A percentile compares a stretch with the other conserved stretches of the same genome.
phyloP scores from a whole-genome alignment of 2,888 invertebrate genomes.

The Parascotia fuliginaria region DNA sequence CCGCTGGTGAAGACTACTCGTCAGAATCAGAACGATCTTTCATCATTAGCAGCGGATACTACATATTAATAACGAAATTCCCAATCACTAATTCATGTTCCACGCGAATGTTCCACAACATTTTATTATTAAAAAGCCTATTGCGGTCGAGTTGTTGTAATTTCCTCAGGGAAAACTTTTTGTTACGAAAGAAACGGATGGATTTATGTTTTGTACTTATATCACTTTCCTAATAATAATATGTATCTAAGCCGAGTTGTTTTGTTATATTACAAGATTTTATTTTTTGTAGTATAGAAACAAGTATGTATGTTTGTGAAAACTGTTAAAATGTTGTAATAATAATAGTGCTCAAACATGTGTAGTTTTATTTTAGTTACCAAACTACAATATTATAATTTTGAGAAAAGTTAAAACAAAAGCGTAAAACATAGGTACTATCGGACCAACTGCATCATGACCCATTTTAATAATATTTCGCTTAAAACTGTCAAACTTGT shows the following conservation, averaged over 20 bases:
- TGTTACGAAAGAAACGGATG: conserved; percentile 14
- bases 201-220: conserved; percentile 13
- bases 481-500: no score
- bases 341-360: not conserved
- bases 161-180: conserved; percentile 35
- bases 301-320: not conserved
- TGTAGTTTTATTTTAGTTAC: no score
- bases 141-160: conserved; percentile 30
- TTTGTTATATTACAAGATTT: not conserved
- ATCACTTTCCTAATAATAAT: not conserved
- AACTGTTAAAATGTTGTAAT: not conserved
- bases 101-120: not conserved
- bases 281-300: no score
- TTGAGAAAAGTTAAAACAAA: no score
- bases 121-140: conserved; percentile 26
- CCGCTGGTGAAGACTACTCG: not conserved
- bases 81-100: conserved; percentile 6
- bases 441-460: no score
- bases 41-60: not conserved
- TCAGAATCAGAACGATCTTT: not conserved
- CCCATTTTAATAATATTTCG: no score
- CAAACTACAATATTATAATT: no score
- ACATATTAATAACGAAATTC: conserved; percentile 3
- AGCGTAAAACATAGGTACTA: no score
- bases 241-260: not conserved